Conservation (phyloP, 1,140 invertebrate genomes). For the Cheumatopsyche charites region DNA sequence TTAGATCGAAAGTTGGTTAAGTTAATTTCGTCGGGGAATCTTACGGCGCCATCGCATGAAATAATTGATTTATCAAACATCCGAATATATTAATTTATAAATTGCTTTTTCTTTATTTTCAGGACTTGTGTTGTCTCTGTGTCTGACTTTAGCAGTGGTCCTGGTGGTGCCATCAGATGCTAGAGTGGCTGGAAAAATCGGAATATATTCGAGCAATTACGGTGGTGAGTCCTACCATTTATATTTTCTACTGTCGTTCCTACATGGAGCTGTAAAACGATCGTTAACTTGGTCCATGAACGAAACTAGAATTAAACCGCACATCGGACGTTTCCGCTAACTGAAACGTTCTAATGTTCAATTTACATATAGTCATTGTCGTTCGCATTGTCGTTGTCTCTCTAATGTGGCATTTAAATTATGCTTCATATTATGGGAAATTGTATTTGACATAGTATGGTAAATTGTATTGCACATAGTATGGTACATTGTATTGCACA, state of each 20-base stretch:
- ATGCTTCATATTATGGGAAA: too few relatives aligned
- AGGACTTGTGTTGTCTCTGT: conserved; percentile 37
- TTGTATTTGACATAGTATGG: too few relatives aligned
- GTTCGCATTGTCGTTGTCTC: background rate
- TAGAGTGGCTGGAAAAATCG: conserved; percentile 73
- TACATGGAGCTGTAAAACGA: background rate
- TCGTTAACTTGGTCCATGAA: too few relatives aligned
- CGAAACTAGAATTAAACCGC: background rate
- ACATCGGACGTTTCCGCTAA: background rate
- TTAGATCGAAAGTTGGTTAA: too few relatives aligned
- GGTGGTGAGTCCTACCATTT: conserved; percentile 61
- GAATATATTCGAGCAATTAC: conserved; percentile 71
- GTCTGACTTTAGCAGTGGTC: conserved; percentile 29
- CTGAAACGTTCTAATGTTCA: background rate
- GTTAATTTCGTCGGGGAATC: too few relatives aligned
- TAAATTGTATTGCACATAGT: too few relatives aligned
- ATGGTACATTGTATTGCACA: too few relatives aligned
- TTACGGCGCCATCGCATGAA: too few relatives aligned
- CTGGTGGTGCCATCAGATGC: conserved; percentile 60
- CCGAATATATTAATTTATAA: background rate
- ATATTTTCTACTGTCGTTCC: conserved; percentile 14
- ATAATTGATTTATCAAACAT: too few relatives aligned
- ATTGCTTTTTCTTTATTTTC: conserved; percentile 32
- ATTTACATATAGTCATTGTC: too few relatives aligned
- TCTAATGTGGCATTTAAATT: too few relatives aligned